Percentiles rank a stretch among this genome's conserved stretches.
These are phyloP conservation scores for Fratercula arctica DNA, from an alignment of 2,797 vertebrate species.

Conservation along the genomic window DNA sequence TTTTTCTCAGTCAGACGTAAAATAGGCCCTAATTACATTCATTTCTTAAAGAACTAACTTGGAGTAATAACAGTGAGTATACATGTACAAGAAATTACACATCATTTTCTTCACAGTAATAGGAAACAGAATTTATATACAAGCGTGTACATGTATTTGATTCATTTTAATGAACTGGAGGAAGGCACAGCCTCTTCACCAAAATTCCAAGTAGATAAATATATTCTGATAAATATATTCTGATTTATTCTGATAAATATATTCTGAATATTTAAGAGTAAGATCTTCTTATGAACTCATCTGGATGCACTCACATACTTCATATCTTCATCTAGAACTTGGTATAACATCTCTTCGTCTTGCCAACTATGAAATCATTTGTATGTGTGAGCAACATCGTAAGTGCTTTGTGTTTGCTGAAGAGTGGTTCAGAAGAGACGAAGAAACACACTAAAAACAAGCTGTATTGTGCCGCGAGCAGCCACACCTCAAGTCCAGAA, in stretches of 20 bases:
- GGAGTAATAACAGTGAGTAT: background rate
- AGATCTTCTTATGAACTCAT: background rate
- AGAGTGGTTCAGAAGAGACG: background rate
- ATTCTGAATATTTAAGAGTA: background rate
- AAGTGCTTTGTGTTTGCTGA: background rate
- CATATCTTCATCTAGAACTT: background rate
- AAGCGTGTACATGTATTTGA: background rate
- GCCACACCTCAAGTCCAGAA: background rate
- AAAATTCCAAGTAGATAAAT: background rate
- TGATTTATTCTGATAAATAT: background rate
- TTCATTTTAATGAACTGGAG: background rate
- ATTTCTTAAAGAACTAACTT: background rate
- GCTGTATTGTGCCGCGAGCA: background rate
- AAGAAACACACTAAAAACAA: background rate
- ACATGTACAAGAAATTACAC: background rate
- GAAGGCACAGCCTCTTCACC: background rate
- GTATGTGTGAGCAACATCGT: accelerated
- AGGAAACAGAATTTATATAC: background rate
- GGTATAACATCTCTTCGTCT: background rate
- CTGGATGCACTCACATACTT: background rate
- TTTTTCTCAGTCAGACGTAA: background rate
- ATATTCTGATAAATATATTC: background rate
- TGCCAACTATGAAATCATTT: background rate
- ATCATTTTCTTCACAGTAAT: background rate
- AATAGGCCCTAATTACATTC: background rate